Evolutionary conservation across 2,113 vertebrate genomes (phyloP), one percentile per base, ranked within the genome.

Genomic region (Dasyurus viverrinus): DNA sequence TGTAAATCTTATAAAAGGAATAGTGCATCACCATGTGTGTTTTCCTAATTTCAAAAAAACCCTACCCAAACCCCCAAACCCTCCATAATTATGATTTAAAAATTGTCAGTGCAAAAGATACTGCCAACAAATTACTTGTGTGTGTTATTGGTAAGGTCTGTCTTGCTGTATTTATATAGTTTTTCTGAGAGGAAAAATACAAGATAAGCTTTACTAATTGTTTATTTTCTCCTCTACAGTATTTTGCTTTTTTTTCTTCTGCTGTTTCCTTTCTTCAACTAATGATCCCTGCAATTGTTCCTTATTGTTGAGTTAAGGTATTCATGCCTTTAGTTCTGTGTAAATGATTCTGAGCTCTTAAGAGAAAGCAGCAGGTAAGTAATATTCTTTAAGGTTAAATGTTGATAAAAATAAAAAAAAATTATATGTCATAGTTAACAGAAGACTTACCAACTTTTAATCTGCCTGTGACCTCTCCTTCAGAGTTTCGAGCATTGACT

Each of bases 381-480:
- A 84, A 3, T 1, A 36, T 84, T 36, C 27, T 47, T 53, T 76
- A 84, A 97, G 11, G 14, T 92, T 11, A 96, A 93, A 46, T 91
- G 22, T 89, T 93, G 2, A 30, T 27, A 25, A 89, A 26, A 76
- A 92, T 10, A 5, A 9, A 3, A 12, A 46, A 30, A 57, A 54
- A 90, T 0, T 22, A 50, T 12, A 1, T 84, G n/a, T 84, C 36
- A 30, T 6, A 16, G 90, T 92, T 90, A 93, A 93, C 27, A 30
- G 90, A 48, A 53, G 22, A 98, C 99, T 99, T 98, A 99, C 99
- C 99, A 97, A 99, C 99, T 97, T 98, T 99, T 93, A 99, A 97
- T 97, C 99, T 99, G 96, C 99, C 99, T 2, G 99, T 99, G 96
- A 99, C 99, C n/a, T 99, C 98, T 2, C 99, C 99, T 0, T 99